Evolutionary conservation across 2,113 vertebrate genomes (phyloP).

Genomic region (Raphicerus campestris): DNA sequence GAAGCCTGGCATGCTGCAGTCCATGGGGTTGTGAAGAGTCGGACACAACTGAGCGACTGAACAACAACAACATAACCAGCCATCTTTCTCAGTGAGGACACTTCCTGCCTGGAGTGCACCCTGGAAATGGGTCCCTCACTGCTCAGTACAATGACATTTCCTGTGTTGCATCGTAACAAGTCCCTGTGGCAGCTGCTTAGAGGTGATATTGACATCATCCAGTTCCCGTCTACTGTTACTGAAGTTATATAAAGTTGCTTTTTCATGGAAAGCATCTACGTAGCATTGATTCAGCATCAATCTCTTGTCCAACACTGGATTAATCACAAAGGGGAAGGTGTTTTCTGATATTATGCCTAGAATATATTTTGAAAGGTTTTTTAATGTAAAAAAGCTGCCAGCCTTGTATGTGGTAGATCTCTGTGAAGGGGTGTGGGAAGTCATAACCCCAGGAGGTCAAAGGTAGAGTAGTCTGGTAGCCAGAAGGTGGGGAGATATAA

Average conservation of each 20-base stretch:
- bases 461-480: neutral
- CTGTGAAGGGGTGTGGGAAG: neutral
- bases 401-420: neutral
- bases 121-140: neutral
- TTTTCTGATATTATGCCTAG: neutral
- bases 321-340: neutral
- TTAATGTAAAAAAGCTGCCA: neutral
- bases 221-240: neutral
- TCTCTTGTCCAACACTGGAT: neutral
- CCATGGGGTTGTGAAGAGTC: neutral
- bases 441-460: neutral
- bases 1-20: neutral
- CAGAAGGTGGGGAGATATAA: neutral
- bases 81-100: neutral
- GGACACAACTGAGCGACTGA: fast-evolving
- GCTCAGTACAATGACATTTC: neutral
- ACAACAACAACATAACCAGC: neutral
- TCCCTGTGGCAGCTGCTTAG: neutral
- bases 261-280: neutral
- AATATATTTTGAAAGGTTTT: neutral
- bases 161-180: neutral
- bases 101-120: slow-evolving; percentile 1
- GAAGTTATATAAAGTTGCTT: neutral
- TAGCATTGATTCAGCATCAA: neutral
- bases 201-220: neutral